phyloP scores from a whole-genome alignment of 1,140 invertebrate species.

The Drosophila albomicans region DNA sequence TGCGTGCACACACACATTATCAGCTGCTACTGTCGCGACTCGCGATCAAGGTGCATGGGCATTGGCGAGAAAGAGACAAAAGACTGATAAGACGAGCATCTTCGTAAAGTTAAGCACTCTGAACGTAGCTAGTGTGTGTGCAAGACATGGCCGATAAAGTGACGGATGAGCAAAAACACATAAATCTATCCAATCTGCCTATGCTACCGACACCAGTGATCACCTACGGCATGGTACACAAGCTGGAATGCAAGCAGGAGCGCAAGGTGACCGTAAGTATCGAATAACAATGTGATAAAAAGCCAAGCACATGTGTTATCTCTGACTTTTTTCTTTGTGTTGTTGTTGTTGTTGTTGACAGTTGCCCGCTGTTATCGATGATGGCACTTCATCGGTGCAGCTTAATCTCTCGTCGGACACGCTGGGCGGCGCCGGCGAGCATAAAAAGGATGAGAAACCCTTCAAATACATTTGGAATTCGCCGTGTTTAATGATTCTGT shows the following conservation, averaged over 20 bases:
- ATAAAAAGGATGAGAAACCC: constrained; percentile 6
- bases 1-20: background rate
- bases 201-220: constrained; percentile 30
- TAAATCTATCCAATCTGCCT: constrained; percentile 5
- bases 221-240: constrained; percentile 62
- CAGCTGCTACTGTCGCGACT: background rate
- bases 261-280: constrained; percentile 30
- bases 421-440: background rate
- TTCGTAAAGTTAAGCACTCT: background rate
- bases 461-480: background rate
- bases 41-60: background rate
- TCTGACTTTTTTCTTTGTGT: background rate
- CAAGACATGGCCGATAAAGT: constrained; percentile 47
- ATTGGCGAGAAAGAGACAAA: background rate
- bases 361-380: constrained; percentile 7
- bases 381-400: background rate
- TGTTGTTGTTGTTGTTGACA: background rate
- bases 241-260: constrained; percentile 29
- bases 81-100: constrained; percentile 15
- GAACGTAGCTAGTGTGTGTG: background rate
- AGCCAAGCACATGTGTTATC: constrained; percentile 4
- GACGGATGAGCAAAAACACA: background rate
- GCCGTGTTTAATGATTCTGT: constrained; percentile 65
- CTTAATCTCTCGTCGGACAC: background rate
- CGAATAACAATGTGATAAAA: background rate